A percentile compares a stretch with the other conserved stretches of the same genome.
Conservation (phyloP, 1,140 invertebrate species). For the Saccostrea cuccullata region DNA sequence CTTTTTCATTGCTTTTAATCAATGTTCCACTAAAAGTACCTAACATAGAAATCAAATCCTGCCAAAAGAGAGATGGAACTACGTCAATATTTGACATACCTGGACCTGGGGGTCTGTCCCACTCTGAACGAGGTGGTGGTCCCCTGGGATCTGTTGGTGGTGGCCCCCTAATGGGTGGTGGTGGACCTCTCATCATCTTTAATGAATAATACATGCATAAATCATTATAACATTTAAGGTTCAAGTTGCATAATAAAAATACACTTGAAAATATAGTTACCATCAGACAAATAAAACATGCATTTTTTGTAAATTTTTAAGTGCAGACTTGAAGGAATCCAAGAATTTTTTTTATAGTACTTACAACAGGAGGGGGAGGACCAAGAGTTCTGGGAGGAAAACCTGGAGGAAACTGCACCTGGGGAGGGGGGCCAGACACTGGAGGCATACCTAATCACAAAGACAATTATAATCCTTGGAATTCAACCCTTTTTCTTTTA, state of each 20-base stretch:
- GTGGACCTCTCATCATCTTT: conserved; percentile 62
- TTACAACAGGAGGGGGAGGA: conserved; percentile 78
- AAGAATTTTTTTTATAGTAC: not conserved
- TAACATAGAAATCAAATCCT: no score
- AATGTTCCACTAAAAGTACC: no score
- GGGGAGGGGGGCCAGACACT: conserved; percentile 62
- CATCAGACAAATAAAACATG: no score
- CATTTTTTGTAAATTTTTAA: no score
- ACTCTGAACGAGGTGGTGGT: conserved; percentile 84
- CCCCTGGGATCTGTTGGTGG: conserved; percentile 83
- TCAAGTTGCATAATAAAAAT: no score
- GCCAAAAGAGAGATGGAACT: no score
- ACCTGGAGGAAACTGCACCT: conserved; percentile 50
- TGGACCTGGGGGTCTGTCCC: conserved; percentile 85
- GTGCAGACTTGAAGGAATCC: no score
- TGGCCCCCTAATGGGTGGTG: conserved; percentile 82
- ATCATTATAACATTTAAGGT: no score
- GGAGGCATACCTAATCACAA: conserved; percentile 55
- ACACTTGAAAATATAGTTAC: no score
- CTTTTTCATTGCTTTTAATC: no score
- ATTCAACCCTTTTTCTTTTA: no score
- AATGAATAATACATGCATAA: not conserved
- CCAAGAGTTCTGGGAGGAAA: conserved; percentile 40
- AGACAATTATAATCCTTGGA: no score
- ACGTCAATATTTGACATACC: conserved; percentile 34